These are phyloP conservation scores for Chrysolina oricalcia DNA, from an alignment of 2,888 invertebrate genomes.

Conservation along the genomic window DNA sequence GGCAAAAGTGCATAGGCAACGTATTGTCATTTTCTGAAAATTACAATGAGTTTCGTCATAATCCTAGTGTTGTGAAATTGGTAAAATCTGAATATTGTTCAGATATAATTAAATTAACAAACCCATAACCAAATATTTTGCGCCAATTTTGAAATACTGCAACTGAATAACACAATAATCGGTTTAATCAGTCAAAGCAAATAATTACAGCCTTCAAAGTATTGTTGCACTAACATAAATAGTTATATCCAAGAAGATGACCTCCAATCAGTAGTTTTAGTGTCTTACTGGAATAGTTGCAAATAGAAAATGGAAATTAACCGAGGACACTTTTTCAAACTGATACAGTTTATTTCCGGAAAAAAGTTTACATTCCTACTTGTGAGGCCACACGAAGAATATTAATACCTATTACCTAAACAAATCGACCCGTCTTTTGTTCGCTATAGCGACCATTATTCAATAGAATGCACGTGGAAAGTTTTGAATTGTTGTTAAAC, in stretches of 20 bases:
- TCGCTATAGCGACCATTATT: not conserved
- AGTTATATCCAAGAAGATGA: not conserved
- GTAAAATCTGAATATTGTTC: no score
- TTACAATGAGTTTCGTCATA: no score
- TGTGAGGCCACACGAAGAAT: not conserved
- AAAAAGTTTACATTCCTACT: not conserved
- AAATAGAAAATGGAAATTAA: not conserved
- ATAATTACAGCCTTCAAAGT: not conserved
- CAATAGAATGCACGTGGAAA: constrained; percentile 10
- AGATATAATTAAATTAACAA: no score
- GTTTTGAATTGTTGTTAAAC: constrained; percentile 24
- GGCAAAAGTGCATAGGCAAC: no score
- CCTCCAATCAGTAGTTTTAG: not conserved
- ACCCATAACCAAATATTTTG: not conserved
- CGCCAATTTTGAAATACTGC: not conserved
- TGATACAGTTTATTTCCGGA: not conserved
- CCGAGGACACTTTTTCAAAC: not conserved
- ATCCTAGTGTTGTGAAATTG: no score
- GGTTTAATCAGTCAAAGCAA: not conserved
- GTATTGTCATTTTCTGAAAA: no score
- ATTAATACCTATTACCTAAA: no score
- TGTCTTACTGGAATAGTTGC: not conserved
- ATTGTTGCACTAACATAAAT: not conserved
- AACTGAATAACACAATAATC: not conserved
- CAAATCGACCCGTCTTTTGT: not conserved